Evolutionary conservation across 2,113 vertebrate species (phyloP).

Genomic region (Rhynchomys soricoides): DNA sequence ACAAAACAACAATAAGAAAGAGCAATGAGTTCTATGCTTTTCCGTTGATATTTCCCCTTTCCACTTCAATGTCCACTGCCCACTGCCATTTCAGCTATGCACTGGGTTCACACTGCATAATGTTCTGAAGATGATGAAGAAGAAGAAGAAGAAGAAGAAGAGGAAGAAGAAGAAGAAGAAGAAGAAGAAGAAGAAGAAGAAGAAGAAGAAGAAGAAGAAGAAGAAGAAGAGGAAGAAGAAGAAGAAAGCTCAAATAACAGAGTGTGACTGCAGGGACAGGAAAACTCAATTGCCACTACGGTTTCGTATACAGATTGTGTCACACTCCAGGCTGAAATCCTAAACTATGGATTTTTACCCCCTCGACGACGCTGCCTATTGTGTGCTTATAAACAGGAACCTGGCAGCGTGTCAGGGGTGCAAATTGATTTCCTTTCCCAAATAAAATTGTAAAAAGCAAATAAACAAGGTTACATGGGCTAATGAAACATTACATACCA

Average conservation of each 20-base stretch:
- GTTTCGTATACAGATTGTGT: slow-evolving; percentile 80
- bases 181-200: no score
- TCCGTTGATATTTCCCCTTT: slow-evolving; percentile 66
- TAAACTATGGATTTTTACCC: slow-evolving; percentile 80
- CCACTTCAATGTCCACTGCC: slow-evolving; percentile 32
- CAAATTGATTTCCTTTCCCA: slow-evolving; percentile 90
- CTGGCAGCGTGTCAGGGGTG: slow-evolving; percentile 88
- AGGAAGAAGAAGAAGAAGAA: no score
- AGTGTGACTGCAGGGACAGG: slow-evolving; percentile 62
- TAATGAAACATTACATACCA: slow-evolving; percentile 90
- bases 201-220: no score
- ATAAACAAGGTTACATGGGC: slow-evolving; percentile 89
- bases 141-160: no score
- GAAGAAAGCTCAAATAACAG: slow-evolving; percentile 35
- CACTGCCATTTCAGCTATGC: slow-evolving; percentile 56
- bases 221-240: no score
- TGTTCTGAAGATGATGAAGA: no score
- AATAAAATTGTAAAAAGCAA: slow-evolving; percentile 90
- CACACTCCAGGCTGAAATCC: slow-evolving; percentile 83
- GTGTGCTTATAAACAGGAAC: slow-evolving; percentile 89
- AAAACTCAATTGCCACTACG: slow-evolving; percentile 58
- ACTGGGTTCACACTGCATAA: slow-evolving; percentile 20
- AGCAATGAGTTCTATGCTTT: slow-evolving; percentile 77
- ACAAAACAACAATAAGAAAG: not conserved
- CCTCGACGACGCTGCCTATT: slow-evolving; percentile 85